phyloP scores from a whole-genome alignment of 2,113 vertebrate genomes.

The Megaptera novaeangliae region DNA sequence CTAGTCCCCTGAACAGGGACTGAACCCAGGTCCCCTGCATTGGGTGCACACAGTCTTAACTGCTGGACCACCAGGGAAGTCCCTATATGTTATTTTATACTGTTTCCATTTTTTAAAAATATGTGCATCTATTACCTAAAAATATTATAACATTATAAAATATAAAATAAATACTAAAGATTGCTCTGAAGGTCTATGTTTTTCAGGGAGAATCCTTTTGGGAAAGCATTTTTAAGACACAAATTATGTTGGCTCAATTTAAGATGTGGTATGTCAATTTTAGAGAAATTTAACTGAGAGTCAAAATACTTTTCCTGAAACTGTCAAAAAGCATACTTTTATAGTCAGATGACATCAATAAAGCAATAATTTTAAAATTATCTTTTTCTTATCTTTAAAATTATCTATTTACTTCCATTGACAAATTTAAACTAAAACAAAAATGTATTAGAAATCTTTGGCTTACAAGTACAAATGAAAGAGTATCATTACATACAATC shows the following conservation, averaged over 20 bases:
- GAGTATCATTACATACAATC: not conserved
- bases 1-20: too few relatives aligned
- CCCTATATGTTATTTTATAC: not conserved
- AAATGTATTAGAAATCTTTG: not conserved
- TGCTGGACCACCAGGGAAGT: too few relatives aligned
- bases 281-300: slow-evolving; percentile 3
- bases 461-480: not conserved
- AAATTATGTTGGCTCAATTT: not conserved
- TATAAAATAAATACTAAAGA: not conserved
- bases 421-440: not conserved
- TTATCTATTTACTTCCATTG: not conserved
- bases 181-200: not conserved
- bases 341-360: not conserved
- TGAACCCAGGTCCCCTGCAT: too few relatives aligned
- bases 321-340: not conserved
- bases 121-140: not conserved
- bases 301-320: slow-evolving; percentile 29
- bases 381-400: too few relatives aligned
- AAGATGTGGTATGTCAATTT: not conserved
- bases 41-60: too few relatives aligned
- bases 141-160: not conserved
- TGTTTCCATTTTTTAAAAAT: not conserved
- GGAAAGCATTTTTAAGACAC: not conserved
- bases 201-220: not conserved
- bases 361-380: too few relatives aligned